Evolutionary conservation across 2,888 invertebrate genomes (phyloP), one percentile per base, ranked within the genome.

Genomic region (Magallana nippona): DNA sequence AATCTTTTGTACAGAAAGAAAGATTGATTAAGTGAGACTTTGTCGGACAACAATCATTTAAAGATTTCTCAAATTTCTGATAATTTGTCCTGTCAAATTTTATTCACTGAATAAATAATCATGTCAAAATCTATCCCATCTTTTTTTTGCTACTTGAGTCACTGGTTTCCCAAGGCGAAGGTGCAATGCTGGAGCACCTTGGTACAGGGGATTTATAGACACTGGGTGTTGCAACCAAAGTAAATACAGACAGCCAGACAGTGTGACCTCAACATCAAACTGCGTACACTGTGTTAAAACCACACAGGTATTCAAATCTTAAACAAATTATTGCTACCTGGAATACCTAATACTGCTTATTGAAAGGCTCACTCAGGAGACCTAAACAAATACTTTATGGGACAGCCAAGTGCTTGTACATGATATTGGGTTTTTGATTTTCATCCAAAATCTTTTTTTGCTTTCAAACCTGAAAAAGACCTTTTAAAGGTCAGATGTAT

Each of bases 231-330:
- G 71, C 71, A 71, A 71, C 71, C 71, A 71, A 71, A 19, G 71
- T 71, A 71, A 71, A 71, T 71, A 71, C 71, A 71, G 71, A 71
- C 71, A 71, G 71, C 71, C 71, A 71, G 71, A 71, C 71, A 71
- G 13, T 27, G 71, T 71, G 71, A 71, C 71, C 71, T 32, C 32
- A 71, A 27, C 71, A 71, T 71, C 71, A 71, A 71, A 71, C 32
- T 27, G 71, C 27, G 15, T 71, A 71, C 71, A 27, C 71, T 22
- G 71, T 71, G 71, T 71, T 71, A 71, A 71, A 71, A 71, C 71
- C 71, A 71, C 71, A 71, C 71, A 71, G 71, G 71, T 71, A 71
- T 71, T 71, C 71, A 71, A 71, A 71, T 71, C 71, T 71, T 71
- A 71, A 71, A 71, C 71, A 71, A 71, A 71, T 71, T 27, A 71